Evolutionary conservation across 2,113 vertebrate species (phyloP).

Genomic region (Rousettus leschenaultii): DNA sequence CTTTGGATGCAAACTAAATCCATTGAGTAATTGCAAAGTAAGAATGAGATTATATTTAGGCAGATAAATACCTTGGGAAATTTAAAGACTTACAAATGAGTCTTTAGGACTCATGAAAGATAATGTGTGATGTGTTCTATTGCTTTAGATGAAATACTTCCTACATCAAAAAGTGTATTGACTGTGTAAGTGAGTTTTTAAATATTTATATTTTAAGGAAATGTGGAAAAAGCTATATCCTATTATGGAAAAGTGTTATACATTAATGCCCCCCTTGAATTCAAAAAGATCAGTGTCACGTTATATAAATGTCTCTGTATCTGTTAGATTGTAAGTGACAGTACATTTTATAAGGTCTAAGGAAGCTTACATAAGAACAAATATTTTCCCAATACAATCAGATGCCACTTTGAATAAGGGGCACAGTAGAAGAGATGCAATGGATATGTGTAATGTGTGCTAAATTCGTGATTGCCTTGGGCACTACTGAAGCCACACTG

Average conservation of each 20-base stretch:
- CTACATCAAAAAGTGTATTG: neutral
- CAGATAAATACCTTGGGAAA: constrained; percentile 53
- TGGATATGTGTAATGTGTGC: constrained; percentile 83
- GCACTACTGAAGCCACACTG: constrained; percentile 78
- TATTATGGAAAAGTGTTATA: neutral
- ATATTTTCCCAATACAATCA: constrained; percentile 84
- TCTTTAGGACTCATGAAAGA: neutral
- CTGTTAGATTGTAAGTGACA: constrained; percentile 74
- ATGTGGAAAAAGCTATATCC: neutral
- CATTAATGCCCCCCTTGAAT: neutral
- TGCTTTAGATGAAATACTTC: neutral
- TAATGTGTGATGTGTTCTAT: neutral
- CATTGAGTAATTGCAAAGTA: neutral
- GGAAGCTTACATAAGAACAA: constrained; percentile 82
- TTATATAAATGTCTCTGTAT: constrained; percentile 60
- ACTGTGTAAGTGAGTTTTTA: neutral
- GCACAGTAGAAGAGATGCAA: constrained; percentile 80
- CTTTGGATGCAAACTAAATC: constrained; percentile 20
- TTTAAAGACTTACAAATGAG: constrained; percentile 47
- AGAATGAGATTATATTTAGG: constrained; percentile 67
- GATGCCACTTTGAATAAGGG: constrained; percentile 80
- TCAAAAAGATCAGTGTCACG: constrained; percentile 60
- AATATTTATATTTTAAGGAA: neutral
- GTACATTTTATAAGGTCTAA: constrained; percentile 75
- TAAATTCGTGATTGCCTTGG: constrained; percentile 82